Percentiles rank a stretch among this genome's conserved stretches.
phyloP scores from a whole-genome alignment of 2,797 vertebrate species.

The Tenualosa thibaudeaui region DNA sequence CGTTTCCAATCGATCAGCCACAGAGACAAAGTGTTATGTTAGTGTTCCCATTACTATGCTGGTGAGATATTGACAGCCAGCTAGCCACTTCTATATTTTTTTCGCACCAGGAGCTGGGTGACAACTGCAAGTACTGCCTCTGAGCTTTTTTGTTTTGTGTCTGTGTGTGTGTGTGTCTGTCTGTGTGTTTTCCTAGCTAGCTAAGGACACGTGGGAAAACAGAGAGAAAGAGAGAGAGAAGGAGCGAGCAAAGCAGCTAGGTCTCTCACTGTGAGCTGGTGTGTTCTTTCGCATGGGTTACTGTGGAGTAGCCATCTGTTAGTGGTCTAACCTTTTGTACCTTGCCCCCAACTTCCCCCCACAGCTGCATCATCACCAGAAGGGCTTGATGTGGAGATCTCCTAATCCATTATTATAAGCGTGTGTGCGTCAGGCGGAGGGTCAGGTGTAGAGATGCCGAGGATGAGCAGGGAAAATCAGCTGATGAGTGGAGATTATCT shows the following conservation, averaged over 20 bases:
- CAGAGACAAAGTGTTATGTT: constrained; percentile 55
- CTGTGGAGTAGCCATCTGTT: constrained; percentile 14
- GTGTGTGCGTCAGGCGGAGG: not conserved
- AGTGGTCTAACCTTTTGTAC: constrained; percentile 14
- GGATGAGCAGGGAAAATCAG: not conserved
- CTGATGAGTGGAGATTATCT: not conserved
- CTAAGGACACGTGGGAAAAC: not conserved
- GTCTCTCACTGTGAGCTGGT: not conserved
- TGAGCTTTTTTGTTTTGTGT: not conserved
- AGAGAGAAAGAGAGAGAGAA: not conserved
- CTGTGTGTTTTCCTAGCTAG: not conserved
- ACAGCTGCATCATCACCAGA: not conserved
- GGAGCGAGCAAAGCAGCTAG: not conserved
- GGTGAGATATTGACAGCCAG: constrained; percentile 54
- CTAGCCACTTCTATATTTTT: constrained; percentile 38
- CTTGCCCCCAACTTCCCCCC: not conserved
- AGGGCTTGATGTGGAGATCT: not conserved
- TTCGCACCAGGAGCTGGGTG: constrained; percentile 27
- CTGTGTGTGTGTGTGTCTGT: not conserved
- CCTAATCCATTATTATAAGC: not conserved
- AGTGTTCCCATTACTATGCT: constrained; percentile 54
- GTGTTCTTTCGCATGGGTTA: constrained; percentile 9
- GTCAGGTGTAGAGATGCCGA: not conserved
- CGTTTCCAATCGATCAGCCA: constrained; percentile 56
- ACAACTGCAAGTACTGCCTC: constrained; percentile 27